phyloP scores from a whole-genome alignment of 2,797 vertebrate genomes.

The Darevskia mixta region DNA sequence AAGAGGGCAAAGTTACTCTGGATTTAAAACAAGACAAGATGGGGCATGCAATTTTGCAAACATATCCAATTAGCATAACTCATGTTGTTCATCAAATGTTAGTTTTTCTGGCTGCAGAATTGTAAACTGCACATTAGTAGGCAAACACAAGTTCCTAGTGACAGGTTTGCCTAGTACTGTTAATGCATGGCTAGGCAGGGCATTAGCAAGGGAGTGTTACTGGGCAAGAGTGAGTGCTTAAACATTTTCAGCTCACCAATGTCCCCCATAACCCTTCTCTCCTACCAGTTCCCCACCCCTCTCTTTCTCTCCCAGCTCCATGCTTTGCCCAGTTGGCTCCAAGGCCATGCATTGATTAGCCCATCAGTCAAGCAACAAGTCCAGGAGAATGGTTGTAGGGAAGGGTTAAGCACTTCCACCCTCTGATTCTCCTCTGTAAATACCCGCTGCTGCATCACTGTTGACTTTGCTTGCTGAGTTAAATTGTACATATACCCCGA shows the following conservation, averaged over 20 bases:
- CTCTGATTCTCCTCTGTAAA: not conserved
- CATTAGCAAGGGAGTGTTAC: not conserved
- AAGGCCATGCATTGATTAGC: not conserved
- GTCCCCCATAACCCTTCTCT: not conserved
- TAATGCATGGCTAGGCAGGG: not conserved
- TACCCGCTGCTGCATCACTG: not conserved
- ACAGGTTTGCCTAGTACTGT: not conserved
- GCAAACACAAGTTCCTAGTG: not conserved
- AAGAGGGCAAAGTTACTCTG: not conserved
- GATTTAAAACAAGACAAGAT: not conserved
- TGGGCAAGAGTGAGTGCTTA: not conserved
- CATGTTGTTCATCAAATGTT: not conserved
- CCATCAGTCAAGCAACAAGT: not conserved
- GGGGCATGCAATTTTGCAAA: not conserved
- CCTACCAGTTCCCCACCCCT: not conserved
- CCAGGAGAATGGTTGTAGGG: not conserved
- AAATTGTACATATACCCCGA: not conserved
- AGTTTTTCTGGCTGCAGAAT: not conserved
- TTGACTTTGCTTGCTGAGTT: constrained; percentile 8
- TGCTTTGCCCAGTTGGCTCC: not conserved
- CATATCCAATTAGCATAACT: not conserved
- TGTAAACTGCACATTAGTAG: not conserved
- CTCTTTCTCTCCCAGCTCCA: not conserved
- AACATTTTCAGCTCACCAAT: not conserved
- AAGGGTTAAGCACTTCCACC: not conserved